Evolutionary conservation across 2,113 vertebrate genomes (phyloP).

Genomic region (Elanoides forficatus): DNA sequence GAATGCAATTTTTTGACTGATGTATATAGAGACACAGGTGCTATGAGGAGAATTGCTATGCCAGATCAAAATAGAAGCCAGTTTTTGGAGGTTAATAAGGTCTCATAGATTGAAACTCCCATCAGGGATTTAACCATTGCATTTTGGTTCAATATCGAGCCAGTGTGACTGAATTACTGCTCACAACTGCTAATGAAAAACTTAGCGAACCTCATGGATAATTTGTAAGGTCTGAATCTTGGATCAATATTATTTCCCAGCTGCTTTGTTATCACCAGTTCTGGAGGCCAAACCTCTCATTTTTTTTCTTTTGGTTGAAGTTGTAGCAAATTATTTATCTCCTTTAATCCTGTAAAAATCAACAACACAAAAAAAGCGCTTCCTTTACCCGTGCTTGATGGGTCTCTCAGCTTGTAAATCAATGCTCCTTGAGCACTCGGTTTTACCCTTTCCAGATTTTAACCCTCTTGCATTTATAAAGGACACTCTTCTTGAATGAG

Average conservation of each 20-base stretch:
- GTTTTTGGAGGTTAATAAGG: not conserved
- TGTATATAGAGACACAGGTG: not conserved
- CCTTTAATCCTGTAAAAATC: not conserved
- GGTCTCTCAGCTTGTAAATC: not conserved
- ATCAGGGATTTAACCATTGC: not conserved
- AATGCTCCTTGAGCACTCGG: not conserved
- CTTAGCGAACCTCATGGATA: accelerated
- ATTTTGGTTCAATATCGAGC: not conserved
- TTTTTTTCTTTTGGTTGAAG: not conserved
- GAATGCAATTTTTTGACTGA: not conserved
- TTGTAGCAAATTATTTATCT: not conserved
- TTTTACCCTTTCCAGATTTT: not conserved
- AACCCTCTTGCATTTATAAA: not conserved
- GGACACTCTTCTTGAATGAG: not conserved
- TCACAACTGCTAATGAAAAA: not conserved
- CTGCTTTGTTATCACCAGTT: not conserved
- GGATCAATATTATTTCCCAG: not conserved
- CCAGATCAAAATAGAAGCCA: not conserved
- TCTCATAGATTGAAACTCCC: not conserved
- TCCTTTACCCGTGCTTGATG: accelerated
- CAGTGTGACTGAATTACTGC: not conserved
- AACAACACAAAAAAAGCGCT: not conserved
- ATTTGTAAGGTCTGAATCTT: not conserved
- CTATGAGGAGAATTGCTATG: not conserved
- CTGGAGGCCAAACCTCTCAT: not conserved